Conservation (phyloP, 2,797 vertebrate genomes). For the Thripadectes ignobilis region DNA sequence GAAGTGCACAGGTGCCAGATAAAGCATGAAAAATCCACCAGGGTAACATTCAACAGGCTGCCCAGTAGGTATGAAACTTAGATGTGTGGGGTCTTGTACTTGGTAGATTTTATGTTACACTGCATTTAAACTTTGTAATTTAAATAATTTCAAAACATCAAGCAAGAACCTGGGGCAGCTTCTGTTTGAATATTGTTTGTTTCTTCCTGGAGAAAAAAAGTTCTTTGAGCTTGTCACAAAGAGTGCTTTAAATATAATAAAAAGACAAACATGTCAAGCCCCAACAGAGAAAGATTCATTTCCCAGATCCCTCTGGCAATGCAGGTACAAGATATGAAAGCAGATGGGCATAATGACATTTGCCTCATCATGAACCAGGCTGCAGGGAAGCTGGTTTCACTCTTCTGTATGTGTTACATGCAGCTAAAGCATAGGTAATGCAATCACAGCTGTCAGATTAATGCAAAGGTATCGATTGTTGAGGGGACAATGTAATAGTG, state of each 20-base stretch:
- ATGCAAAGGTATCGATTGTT: constrained; percentile 72
- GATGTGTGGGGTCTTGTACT: neutral
- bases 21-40: neutral
- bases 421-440: constrained; percentile 71
- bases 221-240: constrained; percentile 10
- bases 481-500: constrained; percentile 47
- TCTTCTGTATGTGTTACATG: constrained; percentile 65
- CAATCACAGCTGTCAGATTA: constrained; percentile 78
- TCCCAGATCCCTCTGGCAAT: constrained; percentile 70
- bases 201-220: constrained; percentile 2
- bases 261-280: constrained; percentile 56
- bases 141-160: neutral
- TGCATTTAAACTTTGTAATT: neutral
- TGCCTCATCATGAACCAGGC: constrained; percentile 72
- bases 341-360: constrained; percentile 77
- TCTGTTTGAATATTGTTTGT: neutral
- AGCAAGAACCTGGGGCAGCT: neutral
- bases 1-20: neutral
- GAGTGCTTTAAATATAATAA: constrained; percentile 58
- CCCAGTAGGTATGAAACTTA: neutral
- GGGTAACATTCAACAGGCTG: neutral
- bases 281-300: constrained; percentile 62
- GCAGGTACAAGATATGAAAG: constrained; percentile 74
- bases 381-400: constrained; percentile 64
- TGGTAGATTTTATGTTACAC: neutral